Evolutionary conservation across 2,797 vertebrate genomes (phyloP).

Genomic region (Allobates femoralis): DNA sequence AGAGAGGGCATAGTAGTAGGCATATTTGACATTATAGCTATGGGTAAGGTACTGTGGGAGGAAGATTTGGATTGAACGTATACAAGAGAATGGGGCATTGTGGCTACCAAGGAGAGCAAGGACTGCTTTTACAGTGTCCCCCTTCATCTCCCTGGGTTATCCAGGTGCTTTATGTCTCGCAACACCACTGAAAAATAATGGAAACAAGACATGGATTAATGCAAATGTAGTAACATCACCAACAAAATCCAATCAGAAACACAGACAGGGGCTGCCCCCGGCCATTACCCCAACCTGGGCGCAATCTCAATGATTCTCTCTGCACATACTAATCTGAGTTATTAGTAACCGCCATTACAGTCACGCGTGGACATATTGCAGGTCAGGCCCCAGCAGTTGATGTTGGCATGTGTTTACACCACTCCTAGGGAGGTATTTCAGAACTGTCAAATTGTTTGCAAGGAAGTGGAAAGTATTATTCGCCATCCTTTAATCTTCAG

Average conservation of each 20-base stretch:
- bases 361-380: not conserved
- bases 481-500: conserved; percentile 54
- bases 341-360: not conserved
- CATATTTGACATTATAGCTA: not conserved
- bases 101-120: not conserved
- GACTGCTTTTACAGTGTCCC: not conserved
- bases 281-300: not conserved
- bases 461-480: conserved; percentile 38
- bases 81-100: not conserved
- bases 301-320: not conserved
- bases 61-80: not conserved
- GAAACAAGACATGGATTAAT: not conserved
- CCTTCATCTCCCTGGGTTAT: no score
- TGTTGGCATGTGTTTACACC: conserved; percentile 37
- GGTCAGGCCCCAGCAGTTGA: conserved; percentile 31
- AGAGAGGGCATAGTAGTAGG: not conserved
- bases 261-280: not conserved
- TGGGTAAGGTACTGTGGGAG: not conserved
- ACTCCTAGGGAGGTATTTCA: conserved; percentile 9
- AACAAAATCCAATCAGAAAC: not conserved
- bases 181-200: not conserved
- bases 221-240: not conserved
- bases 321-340: not conserved
- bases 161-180: not conserved
- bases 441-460: conserved; percentile 55